Evolutionary conservation across 2,113 vertebrate species (phyloP).

Genomic region (Stigmatopora argus): DNA sequence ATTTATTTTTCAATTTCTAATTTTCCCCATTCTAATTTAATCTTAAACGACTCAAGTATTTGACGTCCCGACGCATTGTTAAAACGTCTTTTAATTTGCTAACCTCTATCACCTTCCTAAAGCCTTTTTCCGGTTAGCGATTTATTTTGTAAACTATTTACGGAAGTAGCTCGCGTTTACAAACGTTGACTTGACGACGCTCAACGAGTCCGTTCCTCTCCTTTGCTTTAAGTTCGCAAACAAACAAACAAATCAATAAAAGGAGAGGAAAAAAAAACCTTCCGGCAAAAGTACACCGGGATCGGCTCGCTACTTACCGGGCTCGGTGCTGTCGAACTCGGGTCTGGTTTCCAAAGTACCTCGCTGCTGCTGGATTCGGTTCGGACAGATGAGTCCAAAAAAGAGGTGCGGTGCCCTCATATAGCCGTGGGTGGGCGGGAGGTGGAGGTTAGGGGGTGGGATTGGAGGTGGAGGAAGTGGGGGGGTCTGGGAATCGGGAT

Average conservation of each 20-base stretch:
- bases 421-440: not conserved
- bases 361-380: constrained; percentile 1
- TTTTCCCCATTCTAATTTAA: no score
- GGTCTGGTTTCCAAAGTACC: not conserved
- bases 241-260: not conserved
- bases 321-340: not conserved
- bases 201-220: not conserved
- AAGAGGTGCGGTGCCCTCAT: constrained; percentile 6
- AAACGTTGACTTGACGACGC: not conserved
- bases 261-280: not conserved
- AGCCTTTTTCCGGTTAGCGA: not conserved
- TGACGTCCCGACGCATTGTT: no score
- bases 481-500: not conserved
- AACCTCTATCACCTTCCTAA: not conserved
- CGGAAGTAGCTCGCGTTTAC: not conserved
- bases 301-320: not conserved
- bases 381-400: constrained; percentile 3
- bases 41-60: no score
- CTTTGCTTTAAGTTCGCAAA: not conserved
- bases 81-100: not conserved
- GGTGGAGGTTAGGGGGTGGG: not conserved
- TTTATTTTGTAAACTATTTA: constrained; percentile 9
- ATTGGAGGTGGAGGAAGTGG: not conserved
- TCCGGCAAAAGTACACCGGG: not conserved
- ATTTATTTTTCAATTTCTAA: no score